Conservation (phyloP, 1,140 invertebrate genomes). For the Trichomalopsis sarcophagae region DNA sequence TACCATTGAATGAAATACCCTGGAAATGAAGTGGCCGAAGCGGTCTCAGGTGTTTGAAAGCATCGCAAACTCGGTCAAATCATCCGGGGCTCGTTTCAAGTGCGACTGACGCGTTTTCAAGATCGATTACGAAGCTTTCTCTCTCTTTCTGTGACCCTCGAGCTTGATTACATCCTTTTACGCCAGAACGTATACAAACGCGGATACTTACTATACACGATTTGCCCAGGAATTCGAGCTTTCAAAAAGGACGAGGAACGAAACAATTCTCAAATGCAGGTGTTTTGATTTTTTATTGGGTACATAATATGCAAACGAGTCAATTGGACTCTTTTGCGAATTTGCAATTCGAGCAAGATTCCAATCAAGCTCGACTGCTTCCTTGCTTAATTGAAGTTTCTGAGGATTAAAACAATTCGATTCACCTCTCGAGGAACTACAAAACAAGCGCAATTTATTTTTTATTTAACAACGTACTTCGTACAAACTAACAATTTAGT, state of each 20-base stretch:
- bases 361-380: neutral
- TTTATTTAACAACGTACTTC: too few species aligned
- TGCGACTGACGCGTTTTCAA: neutral
- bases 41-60: conserved; percentile 21
- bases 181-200: neutral
- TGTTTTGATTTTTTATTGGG: too few species aligned
- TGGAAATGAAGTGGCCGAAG: neutral
- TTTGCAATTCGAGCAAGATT: neutral
- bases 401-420: too few species aligned
- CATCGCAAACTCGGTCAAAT: conserved; percentile 2
- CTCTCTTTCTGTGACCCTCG: neutral
- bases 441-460: too few species aligned
- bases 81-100: conserved; percentile 1
- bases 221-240: too few species aligned
- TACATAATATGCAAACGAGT: neutral
- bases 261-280: too few species aligned
- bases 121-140: neutral
- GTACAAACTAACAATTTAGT: too few species aligned
- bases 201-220: too few species aligned
- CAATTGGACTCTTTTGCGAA: neutral
- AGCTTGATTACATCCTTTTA: neutral
- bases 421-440: too few species aligned
- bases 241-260: too few species aligned
- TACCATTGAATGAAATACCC: neutral
- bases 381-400: neutral